Percentiles rank a stretch among this genome's conserved stretches.
Conservation (phyloP, 2,797 vertebrate genomes). For the Sebastes hopkinsi region DNA sequence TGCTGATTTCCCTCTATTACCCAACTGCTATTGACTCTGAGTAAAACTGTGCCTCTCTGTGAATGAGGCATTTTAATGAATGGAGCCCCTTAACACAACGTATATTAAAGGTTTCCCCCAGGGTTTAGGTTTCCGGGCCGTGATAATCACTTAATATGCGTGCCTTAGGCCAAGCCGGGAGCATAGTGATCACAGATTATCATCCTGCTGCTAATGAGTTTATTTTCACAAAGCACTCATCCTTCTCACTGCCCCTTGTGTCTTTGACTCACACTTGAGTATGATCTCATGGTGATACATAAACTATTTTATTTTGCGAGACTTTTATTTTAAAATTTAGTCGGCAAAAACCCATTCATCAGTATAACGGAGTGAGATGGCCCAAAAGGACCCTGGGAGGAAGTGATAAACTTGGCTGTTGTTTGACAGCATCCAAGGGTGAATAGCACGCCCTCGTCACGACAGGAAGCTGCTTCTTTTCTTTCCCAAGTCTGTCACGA, state of each 20-base stretch:
- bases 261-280: constrained; percentile 6
- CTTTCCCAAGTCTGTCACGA: constrained; percentile 27
- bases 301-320: neutral
- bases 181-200: constrained; percentile 50
- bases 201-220: constrained; percentile 52
- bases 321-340: neutral
- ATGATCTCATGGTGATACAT: constrained; percentile 9
- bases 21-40: constrained; percentile 36
- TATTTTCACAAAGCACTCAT: constrained; percentile 43
- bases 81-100: constrained; percentile 32
- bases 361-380: constrained; percentile 11
- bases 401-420: constrained; percentile 56
- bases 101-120: constrained; percentile 43
- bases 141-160: constrained; percentile 54
- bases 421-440: constrained; percentile 55
- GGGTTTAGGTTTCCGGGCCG: constrained; percentile 37
- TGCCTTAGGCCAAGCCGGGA: constrained; percentile 42
- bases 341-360: constrained; percentile 5
- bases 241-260: constrained; percentile 13
- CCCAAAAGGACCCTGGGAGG: constrained; percentile 45
- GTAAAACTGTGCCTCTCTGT: constrained; percentile 5
- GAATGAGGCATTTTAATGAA: constrained; percentile 54
- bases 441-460: constrained; percentile 46
- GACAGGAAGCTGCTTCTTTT: constrained; percentile 46
- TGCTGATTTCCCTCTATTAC: constrained; percentile 29